Evolutionary conservation across 2,113 vertebrate genomes (phyloP), one percentile per base, ranked within the genome.

Genomic region (Trematomus loennbergii): DNA sequence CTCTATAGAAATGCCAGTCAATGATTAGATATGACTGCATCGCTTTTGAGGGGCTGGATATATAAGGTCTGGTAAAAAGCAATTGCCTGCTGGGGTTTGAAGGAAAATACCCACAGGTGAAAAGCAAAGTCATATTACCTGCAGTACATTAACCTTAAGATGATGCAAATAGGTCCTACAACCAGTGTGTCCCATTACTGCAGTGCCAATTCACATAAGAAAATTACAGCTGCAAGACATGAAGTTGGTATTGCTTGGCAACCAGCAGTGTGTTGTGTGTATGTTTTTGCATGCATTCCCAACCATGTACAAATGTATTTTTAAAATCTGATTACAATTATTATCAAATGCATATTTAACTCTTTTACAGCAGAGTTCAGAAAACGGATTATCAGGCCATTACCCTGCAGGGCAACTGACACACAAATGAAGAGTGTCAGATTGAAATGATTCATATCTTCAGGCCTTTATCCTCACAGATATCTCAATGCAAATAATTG

Each of bases 1-100:
- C 58, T 84, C 79, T 78, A 79, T 87, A 87, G 67, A 90, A 92
- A 91, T 90, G 78, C 73, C 82, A 81, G 46, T 89, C 78, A 87
- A 46, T 88, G 79, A 93, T 78, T 72, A 60, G 50, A 73, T 75
- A 79, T 80, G 57, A 81, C 75, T 75, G 59, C 4, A 18, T 57
- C 80, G 53, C 54, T 60, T 78, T 89, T 61, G 43, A 71, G 72
- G 53, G 53, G 17, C 20, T n/a, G 1, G 22, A 43, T 76, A 67
- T 60, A 79, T 64, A 33, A 12, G 4, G 45, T 59, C 64, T 49
- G 79, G 40, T 49, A 40, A 74, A 73, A 79, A 81, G 63, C 0
- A 82, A 55, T 63, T 36, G 45, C 33, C 57, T 45, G 43, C 45
- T 67, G 57, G 20, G 16, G 9, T 74, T 65, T 49, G 10, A 45